phyloP scores from a whole-genome alignment of 2,888 invertebrate species.

The Polietes domitor region DNA sequence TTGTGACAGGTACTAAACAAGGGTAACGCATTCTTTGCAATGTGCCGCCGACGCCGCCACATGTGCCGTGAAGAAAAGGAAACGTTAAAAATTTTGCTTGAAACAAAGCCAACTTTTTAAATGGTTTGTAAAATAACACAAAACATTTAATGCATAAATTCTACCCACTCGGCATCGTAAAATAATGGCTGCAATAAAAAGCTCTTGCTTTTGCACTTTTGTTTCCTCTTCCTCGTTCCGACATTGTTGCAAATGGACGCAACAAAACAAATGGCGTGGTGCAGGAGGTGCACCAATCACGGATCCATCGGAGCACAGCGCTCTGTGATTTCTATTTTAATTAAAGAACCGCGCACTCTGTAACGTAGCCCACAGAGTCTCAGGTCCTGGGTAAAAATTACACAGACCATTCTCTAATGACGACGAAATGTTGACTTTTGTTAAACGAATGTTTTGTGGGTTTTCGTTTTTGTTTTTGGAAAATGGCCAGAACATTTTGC shows the following conservation, averaged over 20 bases:
- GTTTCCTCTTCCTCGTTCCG: not conserved
- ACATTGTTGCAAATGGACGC: not conserved
- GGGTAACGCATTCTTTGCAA: too few species aligned
- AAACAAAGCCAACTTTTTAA: constrained; percentile 18
- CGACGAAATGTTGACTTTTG: not conserved
- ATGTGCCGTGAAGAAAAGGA: too few species aligned
- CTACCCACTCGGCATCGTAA: not conserved
- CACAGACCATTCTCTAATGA: constrained; percentile 2
- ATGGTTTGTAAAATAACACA: not conserved
- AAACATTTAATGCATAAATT: constrained; percentile 12
- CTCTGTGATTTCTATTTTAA: not conserved
- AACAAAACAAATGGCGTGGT: not conserved
- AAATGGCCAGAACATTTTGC: constrained; percentile 7
- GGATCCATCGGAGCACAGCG: not conserved
- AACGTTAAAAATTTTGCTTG: not conserved
- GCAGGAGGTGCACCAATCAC: not conserved
- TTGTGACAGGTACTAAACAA: too few species aligned
- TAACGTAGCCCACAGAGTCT: not conserved
- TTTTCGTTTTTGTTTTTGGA: constrained; percentile 18
- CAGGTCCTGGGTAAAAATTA: not conserved
- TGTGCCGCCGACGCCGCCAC: too few species aligned
- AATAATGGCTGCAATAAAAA: constrained; percentile 18
- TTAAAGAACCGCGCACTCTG: not conserved
- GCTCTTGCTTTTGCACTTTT: not conserved
- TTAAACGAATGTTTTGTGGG: not conserved